A percentile compares a stretch with the other conserved stretches of the same genome.
These are phyloP conservation scores for Manacus vitellinus DNA, from an alignment of 2,113 vertebrate genomes.

Conservation along the genomic window DNA sequence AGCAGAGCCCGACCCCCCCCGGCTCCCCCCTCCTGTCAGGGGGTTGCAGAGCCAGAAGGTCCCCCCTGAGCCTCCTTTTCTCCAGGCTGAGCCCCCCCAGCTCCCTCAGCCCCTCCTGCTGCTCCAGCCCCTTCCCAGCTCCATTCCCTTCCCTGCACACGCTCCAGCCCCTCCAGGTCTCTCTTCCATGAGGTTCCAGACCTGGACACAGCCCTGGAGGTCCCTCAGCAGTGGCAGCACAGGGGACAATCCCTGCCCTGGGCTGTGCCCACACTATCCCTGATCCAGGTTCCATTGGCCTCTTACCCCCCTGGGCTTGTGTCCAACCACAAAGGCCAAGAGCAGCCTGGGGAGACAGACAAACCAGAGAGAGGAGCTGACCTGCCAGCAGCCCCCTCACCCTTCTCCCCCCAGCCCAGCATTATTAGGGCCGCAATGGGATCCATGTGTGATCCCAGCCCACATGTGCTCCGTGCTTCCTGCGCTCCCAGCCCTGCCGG, in stretches of 20 bases:
- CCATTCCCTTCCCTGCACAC: background rate
- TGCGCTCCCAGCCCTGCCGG: background rate
- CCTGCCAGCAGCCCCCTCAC: background rate
- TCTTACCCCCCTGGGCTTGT: background rate
- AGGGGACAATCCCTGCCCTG: background rate
- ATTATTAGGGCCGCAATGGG: background rate
- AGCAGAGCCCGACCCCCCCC: background rate
- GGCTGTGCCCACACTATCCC: background rate
- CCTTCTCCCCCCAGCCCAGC: background rate
- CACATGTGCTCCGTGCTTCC: background rate
- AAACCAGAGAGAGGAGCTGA: background rate
- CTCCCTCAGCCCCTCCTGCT: background rate
- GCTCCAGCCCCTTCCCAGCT: background rate
- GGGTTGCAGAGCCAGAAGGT: background rate
- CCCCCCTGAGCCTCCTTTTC: background rate
- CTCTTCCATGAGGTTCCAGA: background rate
- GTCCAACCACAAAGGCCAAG: background rate
- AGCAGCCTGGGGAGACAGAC: background rate
- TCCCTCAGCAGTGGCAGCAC: background rate
- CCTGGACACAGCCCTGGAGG: background rate
- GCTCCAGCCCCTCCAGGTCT: background rate
- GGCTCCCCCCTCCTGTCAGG: background rate
- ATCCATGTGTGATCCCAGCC: background rate
- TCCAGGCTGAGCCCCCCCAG: background rate
- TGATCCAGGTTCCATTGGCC: fast-evolving